Evolutionary conservation across 2,113 vertebrate species (phyloP).

Genomic region (Notiomystis cincta): DNA sequence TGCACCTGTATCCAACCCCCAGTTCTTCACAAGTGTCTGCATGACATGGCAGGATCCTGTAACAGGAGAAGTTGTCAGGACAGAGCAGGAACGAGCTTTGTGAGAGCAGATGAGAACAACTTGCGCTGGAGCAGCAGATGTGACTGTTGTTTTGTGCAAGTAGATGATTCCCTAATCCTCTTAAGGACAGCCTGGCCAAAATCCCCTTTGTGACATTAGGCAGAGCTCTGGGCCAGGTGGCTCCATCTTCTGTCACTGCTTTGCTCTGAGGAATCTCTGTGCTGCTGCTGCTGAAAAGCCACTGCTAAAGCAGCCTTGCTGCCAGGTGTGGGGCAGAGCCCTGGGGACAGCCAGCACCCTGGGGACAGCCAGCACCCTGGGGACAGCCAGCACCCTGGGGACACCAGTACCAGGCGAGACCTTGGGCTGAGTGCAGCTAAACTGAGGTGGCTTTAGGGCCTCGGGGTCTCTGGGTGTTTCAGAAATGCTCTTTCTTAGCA

Average conservation of each 20-base stretch:
- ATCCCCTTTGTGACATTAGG: constrained; percentile 58
- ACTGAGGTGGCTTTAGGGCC: not conserved
- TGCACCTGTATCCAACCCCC: not conserved
- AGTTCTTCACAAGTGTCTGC: not conserved
- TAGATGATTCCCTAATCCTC: constrained; percentile 45
- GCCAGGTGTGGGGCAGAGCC: not conserved
- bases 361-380: not conserved
- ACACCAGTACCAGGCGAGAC: not conserved
- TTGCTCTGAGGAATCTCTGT: not conserved
- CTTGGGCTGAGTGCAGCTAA: not conserved
- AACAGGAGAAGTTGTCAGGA: not conserved
- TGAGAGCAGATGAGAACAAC: not conserved
- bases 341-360: not conserved
- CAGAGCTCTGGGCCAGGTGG: constrained; percentile 35
- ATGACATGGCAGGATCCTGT: not conserved
- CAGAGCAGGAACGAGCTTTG: not conserved
- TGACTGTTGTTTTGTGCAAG: constrained; percentile 25
- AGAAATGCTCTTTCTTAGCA: not conserved
- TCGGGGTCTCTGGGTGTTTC: not conserved
- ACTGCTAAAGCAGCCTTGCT: not conserved
- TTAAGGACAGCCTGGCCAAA: constrained; percentile 40
- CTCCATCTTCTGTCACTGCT: constrained; percentile 16
- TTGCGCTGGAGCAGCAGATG: not conserved
- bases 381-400: not conserved
- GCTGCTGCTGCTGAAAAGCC: not conserved